These are phyloP conservation scores for Cyanoramphus novaezelandiae DNA, from an alignment of 2,113 vertebrate genomes.

Conservation along the genomic window DNA sequence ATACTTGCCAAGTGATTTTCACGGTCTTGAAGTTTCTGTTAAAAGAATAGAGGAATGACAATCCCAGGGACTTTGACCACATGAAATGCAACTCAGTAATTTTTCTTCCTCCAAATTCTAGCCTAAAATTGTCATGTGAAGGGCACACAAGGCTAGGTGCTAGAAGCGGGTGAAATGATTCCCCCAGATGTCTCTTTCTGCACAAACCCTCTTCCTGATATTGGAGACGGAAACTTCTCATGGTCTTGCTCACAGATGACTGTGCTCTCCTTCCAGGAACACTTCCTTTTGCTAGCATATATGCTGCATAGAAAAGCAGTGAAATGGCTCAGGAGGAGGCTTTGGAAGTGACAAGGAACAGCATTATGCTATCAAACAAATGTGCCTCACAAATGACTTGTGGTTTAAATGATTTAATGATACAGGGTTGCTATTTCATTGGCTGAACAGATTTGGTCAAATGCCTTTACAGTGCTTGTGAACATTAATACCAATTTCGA, in stretches of 20 bases:
- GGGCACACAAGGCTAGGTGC: not conserved
- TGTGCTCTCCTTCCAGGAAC: not conserved
- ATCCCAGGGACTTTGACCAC: not conserved
- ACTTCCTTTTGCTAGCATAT: not conserved
- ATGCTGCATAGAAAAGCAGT: not conserved
- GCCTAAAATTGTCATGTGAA: not conserved
- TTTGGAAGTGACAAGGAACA: not conserved
- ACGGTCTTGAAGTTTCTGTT: conserved; percentile 48
- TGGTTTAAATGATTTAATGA: conserved; percentile 19
- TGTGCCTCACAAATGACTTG: not conserved
- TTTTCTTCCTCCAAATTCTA: not conserved
- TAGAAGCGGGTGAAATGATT: not conserved
- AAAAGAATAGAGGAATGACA: not conserved
- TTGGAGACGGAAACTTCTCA: not conserved
- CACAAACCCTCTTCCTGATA: not conserved
- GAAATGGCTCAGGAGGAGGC: not conserved
- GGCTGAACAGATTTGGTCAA: conserved; percentile 26
- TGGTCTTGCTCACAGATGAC: not conserved
- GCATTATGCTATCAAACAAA: not conserved
- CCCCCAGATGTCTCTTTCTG: not conserved
- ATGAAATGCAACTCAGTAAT: not conserved
- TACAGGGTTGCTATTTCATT: not conserved
- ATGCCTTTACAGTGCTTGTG: not conserved
- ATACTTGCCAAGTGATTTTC: conserved; percentile 15
- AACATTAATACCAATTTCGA: conserved; percentile 23